phyloP scores from a whole-genome alignment of 2,888 invertebrate species.

The Synergus gifuensis region DNA sequence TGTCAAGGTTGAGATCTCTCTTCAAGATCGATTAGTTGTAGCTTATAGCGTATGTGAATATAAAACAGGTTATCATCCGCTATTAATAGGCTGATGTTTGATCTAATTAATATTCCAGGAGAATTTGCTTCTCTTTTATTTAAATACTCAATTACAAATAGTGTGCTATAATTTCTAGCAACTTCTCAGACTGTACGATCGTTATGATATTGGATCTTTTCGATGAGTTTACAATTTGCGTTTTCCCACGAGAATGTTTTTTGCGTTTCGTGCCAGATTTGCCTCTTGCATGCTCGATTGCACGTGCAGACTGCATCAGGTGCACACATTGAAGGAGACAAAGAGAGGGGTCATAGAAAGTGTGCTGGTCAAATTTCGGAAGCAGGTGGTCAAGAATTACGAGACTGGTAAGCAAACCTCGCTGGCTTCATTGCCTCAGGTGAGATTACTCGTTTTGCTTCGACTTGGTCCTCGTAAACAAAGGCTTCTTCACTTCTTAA shows the following conservation, averaged over 20 bases:
- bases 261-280: conserved; percentile 25
- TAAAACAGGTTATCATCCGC: too few relatives aligned
- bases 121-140: too few relatives aligned
- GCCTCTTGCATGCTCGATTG: conserved; percentile 22
- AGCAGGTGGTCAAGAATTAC: conserved; percentile 52
- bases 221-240: neutral
- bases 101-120: too few relatives aligned
- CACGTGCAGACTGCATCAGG: conserved; percentile 7
- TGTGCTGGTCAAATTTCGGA: conserved; percentile 49
- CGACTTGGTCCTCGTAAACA: conserved; percentile 19
- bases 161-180: too few relatives aligned
- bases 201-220: too few relatives aligned
- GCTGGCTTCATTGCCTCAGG: conserved; percentile 49
- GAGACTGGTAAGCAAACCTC: conserved; percentile 47
- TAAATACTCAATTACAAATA: too few relatives aligned
- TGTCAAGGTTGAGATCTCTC: too few relatives aligned
- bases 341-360: conserved; percentile 45
- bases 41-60: too few relatives aligned
- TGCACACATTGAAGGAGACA: conserved; percentile 34
- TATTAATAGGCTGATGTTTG: too few relatives aligned
- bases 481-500: conserved; percentile 24
- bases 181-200: too few relatives aligned
- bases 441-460: conserved; percentile 48
- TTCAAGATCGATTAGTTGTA: too few relatives aligned
- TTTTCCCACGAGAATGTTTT: conserved; percentile 28